Percentiles rank a stretch among this genome's conserved stretches.
These are phyloP conservation scores for Melieria crassipennis DNA, from an alignment of 2,888 invertebrate species.

Conservation along the genomic window DNA sequence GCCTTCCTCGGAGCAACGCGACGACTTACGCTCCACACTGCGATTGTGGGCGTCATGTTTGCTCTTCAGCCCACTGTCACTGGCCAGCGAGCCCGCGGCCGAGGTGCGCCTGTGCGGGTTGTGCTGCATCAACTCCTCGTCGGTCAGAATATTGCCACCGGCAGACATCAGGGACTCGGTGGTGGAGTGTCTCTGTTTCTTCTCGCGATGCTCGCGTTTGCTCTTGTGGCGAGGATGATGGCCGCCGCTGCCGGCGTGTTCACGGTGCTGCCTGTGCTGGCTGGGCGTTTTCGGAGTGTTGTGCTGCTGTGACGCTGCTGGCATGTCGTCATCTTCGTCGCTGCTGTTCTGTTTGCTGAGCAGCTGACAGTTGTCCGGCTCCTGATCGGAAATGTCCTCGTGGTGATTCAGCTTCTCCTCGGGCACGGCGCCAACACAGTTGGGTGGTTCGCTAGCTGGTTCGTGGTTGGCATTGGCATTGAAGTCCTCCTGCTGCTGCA, in stretches of 20 bases:
- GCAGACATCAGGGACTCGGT: constrained; percentile 43
- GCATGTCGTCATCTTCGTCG: constrained; percentile 22
- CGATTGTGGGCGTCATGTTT: constrained; percentile 48
- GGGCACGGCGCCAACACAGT: constrained; percentile 68
- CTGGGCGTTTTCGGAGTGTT: constrained; percentile 34
- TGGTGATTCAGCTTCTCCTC: constrained; percentile 43
- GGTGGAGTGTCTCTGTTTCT: constrained; percentile 57
- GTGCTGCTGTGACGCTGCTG: constrained; percentile 38
- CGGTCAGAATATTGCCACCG: constrained; percentile 45
- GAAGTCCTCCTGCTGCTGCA: neutral
- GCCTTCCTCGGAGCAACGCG: constrained; percentile 53
- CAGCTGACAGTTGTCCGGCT: constrained; percentile 20
- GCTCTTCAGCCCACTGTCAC: constrained; percentile 45
- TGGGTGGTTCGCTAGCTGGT: constrained; percentile 7
- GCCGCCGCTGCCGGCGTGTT: constrained; percentile 47
- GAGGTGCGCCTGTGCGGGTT: constrained; percentile 52
- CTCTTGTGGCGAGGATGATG: constrained; percentile 61
- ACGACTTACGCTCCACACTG: constrained; percentile 55
- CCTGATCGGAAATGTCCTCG: constrained; percentile 38
- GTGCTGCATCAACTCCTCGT: constrained; percentile 51
- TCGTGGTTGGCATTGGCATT: constrained; percentile 12
- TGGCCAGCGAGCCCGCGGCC: constrained; percentile 52
- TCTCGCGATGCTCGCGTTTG: constrained; percentile 61
- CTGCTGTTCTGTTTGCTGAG: constrained; percentile 26
- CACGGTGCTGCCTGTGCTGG: constrained; percentile 50